Percentiles rank a stretch among this genome's conserved stretches.
Evolutionary conservation across 1,140 invertebrate species (phyloP).

Genomic region (Trichonephila clavipes): DNA sequence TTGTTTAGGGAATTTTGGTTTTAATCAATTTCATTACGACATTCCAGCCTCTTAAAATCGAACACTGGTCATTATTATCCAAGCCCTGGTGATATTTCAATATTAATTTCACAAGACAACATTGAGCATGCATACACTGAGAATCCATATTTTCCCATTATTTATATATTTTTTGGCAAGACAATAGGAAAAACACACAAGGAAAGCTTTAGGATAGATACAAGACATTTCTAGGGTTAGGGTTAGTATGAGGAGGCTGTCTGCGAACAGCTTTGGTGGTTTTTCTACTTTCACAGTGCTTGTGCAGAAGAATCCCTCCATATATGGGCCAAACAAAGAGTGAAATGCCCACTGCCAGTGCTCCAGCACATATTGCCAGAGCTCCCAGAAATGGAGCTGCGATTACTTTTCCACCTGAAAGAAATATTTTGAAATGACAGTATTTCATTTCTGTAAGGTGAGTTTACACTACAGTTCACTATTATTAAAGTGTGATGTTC

Average conservation of each 20-base stretch:
- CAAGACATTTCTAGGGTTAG: slow-evolving; percentile 34
- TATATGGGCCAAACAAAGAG: slow-evolving; percentile 80
- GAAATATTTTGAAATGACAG: neutral
- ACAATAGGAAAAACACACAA: neutral
- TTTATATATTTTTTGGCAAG: neutral
- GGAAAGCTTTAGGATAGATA: slow-evolving; percentile 18
- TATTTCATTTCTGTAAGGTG: no score
- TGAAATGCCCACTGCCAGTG: slow-evolving; percentile 79
- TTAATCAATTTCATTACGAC: no score
- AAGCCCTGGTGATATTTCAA: neutral
- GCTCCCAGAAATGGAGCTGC: slow-evolving; percentile 79
- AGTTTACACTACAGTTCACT: no score
- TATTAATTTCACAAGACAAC: neutral
- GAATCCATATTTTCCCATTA: neutral
- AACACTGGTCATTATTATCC: no score
- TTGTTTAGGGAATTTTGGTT: no score
- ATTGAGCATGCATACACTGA: neutral
- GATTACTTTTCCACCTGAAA: slow-evolving; percentile 80
- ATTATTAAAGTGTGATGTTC: no score
- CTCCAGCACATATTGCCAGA: slow-evolving; percentile 80
- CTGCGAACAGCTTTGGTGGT: slow-evolving; percentile 46
- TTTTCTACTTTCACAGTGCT: slow-evolving; percentile 65
- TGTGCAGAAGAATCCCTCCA: slow-evolving; percentile 79
- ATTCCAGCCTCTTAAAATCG: no score
- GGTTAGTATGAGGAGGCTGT: slow-evolving; percentile 79